Conservation (phyloP, 2,797 vertebrate species). For the Momotus momota region DNA sequence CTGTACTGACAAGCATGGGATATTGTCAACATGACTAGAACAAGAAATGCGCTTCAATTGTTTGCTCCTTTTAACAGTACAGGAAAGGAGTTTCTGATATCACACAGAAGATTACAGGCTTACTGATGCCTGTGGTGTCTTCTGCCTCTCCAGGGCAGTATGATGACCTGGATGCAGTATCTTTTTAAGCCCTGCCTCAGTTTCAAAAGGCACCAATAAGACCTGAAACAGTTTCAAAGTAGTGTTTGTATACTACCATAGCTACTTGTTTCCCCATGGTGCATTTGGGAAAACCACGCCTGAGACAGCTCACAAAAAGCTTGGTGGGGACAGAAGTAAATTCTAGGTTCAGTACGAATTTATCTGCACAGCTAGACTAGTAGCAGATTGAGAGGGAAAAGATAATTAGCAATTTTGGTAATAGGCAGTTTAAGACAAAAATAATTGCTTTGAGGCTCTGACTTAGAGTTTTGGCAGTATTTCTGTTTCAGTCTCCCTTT, state of each 20-base stretch:
- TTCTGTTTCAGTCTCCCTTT: neutral
- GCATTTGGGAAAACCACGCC: neutral
- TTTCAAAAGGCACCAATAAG: neutral
- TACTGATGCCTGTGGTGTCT: neutral
- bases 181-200: neutral
- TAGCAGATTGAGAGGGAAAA: neutral
- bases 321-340: neutral
- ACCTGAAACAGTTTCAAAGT: neutral
- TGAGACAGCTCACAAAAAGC: neutral
- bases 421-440: conserved; percentile 7
- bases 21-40: neutral
- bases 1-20: neutral
- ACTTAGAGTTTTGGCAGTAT: neutral
- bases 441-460: conserved; percentile 2
- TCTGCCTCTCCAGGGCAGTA: neutral
- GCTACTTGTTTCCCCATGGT: neutral
- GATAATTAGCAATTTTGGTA: neutral
- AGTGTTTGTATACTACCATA: neutral
- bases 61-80: neutral
- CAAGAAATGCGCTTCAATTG: neutral
- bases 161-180: neutral
- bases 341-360: neutral
- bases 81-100: neutral
- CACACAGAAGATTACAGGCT: neutral
- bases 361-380: neutral